Evolutionary conservation across 2,888 invertebrate species (phyloP), one percentile per base, ranked within the genome.

Genomic region (Microplitis deprimator): DNA sequence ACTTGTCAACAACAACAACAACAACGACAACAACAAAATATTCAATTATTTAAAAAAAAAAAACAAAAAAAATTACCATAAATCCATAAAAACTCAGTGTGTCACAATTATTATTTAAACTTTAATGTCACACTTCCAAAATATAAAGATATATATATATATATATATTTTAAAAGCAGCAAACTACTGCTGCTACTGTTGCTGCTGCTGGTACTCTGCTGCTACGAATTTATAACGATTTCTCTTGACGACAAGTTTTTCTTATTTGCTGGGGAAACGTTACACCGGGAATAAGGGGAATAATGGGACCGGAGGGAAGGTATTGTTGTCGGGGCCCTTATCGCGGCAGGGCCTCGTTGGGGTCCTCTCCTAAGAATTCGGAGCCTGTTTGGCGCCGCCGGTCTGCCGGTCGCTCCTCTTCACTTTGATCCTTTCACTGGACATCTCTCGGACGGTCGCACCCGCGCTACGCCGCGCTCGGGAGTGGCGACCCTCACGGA

Each of bases 371-470:
- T 87, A 87, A 83, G 84, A 86, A 89, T 92, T 91, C 89, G 93
- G 91, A 91, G 92, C 92, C 91, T 93, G 91, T 89, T 92, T 91
- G 89, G 91, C 91, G 92, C 91, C 89, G 90, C 90, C 91, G 85
- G 83, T 83, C 83, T 86, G 87, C 91, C 92, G 91, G 91, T 92
- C 92, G 91, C 92, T 92, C 89, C 88, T 89, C 90, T 89, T 90
- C 89, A 87, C 88, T 89, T 90, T 90, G 89, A 90, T 91, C 90
- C 90, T 90, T 89, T 89, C 90, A 89, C 88, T 89, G 87, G 85
- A 87, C 87, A 86, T 88, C 86, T 86, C 90, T 91, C 90, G 90
- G 90, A 88, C 85, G 87, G 85, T 85, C 83, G 87, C 89, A 90
- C 87, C 90, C 92, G 92, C 85, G 86, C 86, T 89, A 89, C 86